A percentile compares a stretch with the other conserved stretches of the same genome.
Evolutionary conservation across 2,888 invertebrate species (phyloP).

Genomic region (Ophonus ardosiacus): DNA sequence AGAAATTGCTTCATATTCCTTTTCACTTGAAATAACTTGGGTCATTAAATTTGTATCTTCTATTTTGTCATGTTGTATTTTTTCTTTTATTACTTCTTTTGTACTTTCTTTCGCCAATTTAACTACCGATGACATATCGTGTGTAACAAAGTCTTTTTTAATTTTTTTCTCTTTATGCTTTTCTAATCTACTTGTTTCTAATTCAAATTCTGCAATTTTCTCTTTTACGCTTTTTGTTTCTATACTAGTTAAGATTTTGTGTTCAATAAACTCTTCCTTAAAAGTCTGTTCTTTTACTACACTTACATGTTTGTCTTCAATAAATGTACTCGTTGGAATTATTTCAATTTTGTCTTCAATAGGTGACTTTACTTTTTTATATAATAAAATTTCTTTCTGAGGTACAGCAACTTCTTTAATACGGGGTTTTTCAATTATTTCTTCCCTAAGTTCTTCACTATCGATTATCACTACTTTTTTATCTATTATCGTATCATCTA

Average conservation of each 20-base stretch:
- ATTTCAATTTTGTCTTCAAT: neutral
- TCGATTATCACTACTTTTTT: no score
- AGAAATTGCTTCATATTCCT: neutral
- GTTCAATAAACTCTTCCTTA: neutral
- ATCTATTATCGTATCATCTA: no score
- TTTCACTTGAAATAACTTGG: neutral
- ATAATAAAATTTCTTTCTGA: neutral
- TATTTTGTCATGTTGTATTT: neutral
- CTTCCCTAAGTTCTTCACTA: neutral
- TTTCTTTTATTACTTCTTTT: no score
- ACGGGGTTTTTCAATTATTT: slow-evolving; percentile 8
- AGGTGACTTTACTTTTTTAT: slow-evolving; percentile 5
- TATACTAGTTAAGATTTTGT: neutral
- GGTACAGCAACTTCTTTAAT: neutral
- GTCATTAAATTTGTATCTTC: neutral
- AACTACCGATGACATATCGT: no score
- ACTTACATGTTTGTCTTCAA: neutral
- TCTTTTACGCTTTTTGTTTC: neutral
- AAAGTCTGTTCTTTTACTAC: neutral
- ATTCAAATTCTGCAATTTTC: no score
- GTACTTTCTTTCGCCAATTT: no score
- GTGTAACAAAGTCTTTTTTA: neutral
- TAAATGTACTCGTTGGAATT: neutral
- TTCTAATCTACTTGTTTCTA: neutral
- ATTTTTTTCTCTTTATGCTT: neutral